Percentiles rank a stretch among this genome's conserved stretches.
Conservation (phyloP, 2,113 vertebrate species). For the Pterocles burchelli region DNA sequence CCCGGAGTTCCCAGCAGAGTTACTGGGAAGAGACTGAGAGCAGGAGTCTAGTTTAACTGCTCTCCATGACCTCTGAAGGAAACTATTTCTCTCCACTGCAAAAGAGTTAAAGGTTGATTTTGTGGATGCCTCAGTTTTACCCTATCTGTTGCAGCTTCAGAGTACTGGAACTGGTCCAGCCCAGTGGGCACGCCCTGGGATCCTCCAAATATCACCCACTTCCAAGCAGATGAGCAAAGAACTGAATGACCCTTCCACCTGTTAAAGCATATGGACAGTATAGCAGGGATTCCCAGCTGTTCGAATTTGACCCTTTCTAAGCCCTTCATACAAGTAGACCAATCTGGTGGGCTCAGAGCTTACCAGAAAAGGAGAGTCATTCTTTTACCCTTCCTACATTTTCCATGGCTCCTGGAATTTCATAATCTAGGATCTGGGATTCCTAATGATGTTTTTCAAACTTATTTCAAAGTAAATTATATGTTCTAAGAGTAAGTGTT, state of each 20-base stretch:
- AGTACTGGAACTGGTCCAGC: neutral
- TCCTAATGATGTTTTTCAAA: neutral
- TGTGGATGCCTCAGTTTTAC: neutral
- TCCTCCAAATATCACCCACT: neutral
- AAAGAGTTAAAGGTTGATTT: neutral
- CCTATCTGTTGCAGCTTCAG: neutral
- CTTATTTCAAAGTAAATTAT: neutral
- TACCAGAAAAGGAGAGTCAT: neutral
- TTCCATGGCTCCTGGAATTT: neutral
- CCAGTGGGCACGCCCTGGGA: neutral
- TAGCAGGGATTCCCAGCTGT: constrained; percentile 11
- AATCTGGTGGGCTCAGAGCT: neutral
- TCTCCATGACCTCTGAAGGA: neutral
- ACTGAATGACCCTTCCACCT: neutral
- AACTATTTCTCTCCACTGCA: neutral
- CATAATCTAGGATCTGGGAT: neutral
- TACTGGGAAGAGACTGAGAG: neutral
- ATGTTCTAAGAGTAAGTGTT: neutral
- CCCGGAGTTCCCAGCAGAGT: neutral
- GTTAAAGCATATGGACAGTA: neutral
- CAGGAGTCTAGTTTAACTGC: neutral
- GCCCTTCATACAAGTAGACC: neutral
- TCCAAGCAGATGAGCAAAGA: neutral
- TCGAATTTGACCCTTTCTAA: neutral
- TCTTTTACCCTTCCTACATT: neutral